Evolutionary conservation across 2,797 vertebrate genomes (phyloP).

Genomic region (Capromys pilorides): DNA sequence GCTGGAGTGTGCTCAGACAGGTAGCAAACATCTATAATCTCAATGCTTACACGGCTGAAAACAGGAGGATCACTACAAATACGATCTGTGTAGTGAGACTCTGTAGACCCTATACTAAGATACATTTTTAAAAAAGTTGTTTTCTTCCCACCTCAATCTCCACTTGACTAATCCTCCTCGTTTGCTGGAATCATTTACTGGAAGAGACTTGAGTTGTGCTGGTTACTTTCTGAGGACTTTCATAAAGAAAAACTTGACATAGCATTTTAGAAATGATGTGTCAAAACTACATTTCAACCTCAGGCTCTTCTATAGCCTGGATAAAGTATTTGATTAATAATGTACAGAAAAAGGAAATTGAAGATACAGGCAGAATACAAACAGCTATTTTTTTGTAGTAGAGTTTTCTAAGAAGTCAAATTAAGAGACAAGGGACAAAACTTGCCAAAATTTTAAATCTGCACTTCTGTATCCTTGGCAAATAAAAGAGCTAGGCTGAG

Average conservation of each 20-base stretch:
- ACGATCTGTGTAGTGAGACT: no score
- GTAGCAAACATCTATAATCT: no score
- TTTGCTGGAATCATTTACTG: background rate
- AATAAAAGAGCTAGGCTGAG: background rate
- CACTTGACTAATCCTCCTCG: background rate
- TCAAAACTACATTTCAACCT: slow-evolving; percentile 2
- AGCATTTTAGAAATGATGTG: slow-evolving; percentile 13
- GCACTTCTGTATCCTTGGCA: background rate
- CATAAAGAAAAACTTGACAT: background rate
- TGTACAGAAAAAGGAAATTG: background rate
- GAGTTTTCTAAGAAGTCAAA: slow-evolving; percentile 11
- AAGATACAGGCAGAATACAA: background rate
- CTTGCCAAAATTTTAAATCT: background rate
- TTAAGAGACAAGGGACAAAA: background rate
- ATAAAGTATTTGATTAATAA: slow-evolving; percentile 43
- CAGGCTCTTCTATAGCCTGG: background rate
- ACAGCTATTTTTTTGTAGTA: background rate
- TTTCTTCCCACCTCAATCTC: background rate
- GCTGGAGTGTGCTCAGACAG: no score
- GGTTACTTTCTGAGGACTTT: background rate
- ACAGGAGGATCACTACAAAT: no score
- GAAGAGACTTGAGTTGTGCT: background rate
- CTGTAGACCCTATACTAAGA: no score
- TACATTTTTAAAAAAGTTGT: no score
- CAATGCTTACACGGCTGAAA: no score